Base-by-base conservation (phyloP, 2,113 vertebrate species). In the Nothoprocta perdicaria region DNA sequence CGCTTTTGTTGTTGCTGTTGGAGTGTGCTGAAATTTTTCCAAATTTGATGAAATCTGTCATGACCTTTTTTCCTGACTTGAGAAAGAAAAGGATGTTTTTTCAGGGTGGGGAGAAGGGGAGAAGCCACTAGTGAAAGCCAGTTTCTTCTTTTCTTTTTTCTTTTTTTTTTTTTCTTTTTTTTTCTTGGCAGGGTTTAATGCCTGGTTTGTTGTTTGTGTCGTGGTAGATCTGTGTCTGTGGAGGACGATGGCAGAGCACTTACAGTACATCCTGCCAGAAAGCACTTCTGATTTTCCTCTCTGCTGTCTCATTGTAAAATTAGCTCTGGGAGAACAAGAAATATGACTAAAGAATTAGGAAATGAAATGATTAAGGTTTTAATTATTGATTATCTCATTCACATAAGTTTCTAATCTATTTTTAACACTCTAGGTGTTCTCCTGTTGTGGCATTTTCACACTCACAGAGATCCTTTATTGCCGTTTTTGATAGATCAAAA, bases 41-140 rank as follows among this genome's bases (percentile, higher is more conserved):
- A 93, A 58, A 73, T 92, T 95, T 84, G 81, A 63, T 83, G 46
- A 87, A 93, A 94, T 93, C 75, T 80, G 86, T 71, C 50, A 29
- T 92, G 90, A 94, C 94, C 93, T 91, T 85, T 94, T 80, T 95
- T 94, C 65, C 85, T 89, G 79, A 87, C 79, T 87, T 89, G 87
- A 95, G 78, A 93, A 94, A 94, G 86, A 94, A 89, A 90, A 87
- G 46, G 72, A 92, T 94, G 81, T 86, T 93, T 92, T 92, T 90
- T 89, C 86, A 90, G 93, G 90, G 84, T 84, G 85, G 76, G 53
- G 76, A 96, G 92, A 84, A 95, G 46, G 89, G 93, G 95, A 92
- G 88, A 94, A 94, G 88, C 92, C 94, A 88, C 55, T 85, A 80
- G 90, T 92, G 90, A 95, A 94, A 95, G 90, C 78, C 82, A 93